Evolutionary conservation across 2,888 invertebrate species (phyloP).

Genomic region (Drosophila subsilvestris): DNA sequence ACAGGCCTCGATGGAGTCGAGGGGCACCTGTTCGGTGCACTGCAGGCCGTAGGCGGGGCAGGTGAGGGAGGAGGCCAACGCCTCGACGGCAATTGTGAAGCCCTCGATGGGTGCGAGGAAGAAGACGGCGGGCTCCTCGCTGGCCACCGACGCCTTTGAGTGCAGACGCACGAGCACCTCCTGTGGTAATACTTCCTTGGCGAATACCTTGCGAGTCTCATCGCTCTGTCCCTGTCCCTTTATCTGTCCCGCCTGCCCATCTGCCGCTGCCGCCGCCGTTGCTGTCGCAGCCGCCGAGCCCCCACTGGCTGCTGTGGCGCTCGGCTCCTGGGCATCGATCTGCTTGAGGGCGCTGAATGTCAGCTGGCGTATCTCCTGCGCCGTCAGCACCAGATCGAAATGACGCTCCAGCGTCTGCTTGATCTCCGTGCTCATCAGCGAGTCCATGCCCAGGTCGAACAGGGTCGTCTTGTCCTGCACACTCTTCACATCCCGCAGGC

Average conservation of each 20-base stretch:
- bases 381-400: slow-evolving; percentile 94
- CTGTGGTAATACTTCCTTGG: slow-evolving; percentile 90
- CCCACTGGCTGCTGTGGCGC: slow-evolving; percentile 8
- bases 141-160: slow-evolving; percentile 83
- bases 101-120: slow-evolving; percentile 96
- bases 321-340: slow-evolving; percentile 75
- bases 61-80: slow-evolving; percentile 89
- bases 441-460: slow-evolving; percentile 98
- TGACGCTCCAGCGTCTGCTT: slow-evolving; percentile 97
- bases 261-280: slow-evolving; percentile 2
- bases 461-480: slow-evolving; percentile 91
- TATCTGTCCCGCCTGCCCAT: slow-evolving; percentile 44
- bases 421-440: slow-evolving; percentile 99
- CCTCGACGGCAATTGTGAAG: slow-evolving; percentile 89
- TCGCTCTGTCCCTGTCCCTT: slow-evolving; percentile 75
- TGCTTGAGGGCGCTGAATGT: slow-evolving; percentile 91
- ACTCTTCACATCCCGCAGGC: slow-evolving; percentile 93
- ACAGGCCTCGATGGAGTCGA: slow-evolving; percentile 89
- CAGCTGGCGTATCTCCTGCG: slow-evolving; percentile 94
- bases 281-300: slow-evolving; percentile 11
- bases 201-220: slow-evolving; percentile 86
- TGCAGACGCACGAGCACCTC: slow-evolving; percentile 89
- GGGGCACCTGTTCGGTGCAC: slow-evolving; percentile 91
- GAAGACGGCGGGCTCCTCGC: slow-evolving; percentile 86
- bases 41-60: slow-evolving; percentile 94